Conservation (phyloP, 1,140 invertebrate species). For the Scaptodrosophila lebanonensis region DNA sequence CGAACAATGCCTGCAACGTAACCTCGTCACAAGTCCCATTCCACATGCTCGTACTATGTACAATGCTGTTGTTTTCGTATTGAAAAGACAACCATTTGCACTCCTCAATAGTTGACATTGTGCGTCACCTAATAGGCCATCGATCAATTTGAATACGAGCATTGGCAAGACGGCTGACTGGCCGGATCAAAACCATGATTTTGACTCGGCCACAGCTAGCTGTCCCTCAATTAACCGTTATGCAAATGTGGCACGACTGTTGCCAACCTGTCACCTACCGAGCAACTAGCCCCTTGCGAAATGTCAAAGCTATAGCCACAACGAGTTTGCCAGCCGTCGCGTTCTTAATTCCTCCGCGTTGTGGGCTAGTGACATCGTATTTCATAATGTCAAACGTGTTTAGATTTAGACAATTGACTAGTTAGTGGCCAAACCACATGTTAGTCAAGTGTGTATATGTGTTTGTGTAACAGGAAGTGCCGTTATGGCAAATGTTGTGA, state of each 20-base stretch:
- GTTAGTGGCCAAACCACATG: constrained; percentile 46
- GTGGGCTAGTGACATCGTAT: constrained; percentile 60
- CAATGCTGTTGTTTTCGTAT: constrained; percentile 41
- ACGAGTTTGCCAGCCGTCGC: constrained; percentile 53
- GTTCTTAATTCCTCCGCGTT: constrained; percentile 1
- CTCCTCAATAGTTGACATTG: too few species aligned
- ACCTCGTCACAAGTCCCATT: constrained; percentile 9
- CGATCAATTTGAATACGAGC: constrained; percentile 44
- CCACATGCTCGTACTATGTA: constrained; percentile 17
- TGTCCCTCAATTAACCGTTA: constrained; percentile 52
- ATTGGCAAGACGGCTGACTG: too few species aligned
- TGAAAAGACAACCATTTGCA: too few species aligned
- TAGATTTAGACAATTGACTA: constrained; percentile 49
- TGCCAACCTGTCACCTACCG: constrained; percentile 38
- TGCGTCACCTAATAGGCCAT: constrained; percentile 51
- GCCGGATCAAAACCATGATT: too few species aligned
- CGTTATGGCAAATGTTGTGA: constrained; percentile 35
- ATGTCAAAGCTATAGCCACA: constrained; percentile 71
- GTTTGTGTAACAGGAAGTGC: constrained; percentile 63
- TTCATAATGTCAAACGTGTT: constrained; percentile 69
- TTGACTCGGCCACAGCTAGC: background rate
- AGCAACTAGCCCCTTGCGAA: constrained; percentile 63
- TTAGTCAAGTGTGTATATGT: constrained; percentile 43
- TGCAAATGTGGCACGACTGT: constrained; percentile 54
- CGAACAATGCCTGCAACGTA: background rate